Conservation (phyloP, 1,140 invertebrate genomes). For the Trichonephila clavata region DNA sequence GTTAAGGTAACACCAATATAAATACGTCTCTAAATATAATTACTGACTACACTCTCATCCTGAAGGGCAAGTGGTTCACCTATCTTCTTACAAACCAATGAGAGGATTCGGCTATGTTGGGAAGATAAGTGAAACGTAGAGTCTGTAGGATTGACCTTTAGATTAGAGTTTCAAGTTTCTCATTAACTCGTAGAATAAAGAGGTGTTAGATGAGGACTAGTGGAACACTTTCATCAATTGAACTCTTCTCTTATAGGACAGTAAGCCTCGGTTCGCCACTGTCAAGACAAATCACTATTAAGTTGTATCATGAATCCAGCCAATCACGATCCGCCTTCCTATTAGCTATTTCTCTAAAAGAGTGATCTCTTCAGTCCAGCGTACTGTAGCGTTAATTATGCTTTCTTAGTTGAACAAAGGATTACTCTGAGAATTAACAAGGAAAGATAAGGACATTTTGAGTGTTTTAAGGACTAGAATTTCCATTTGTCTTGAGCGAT, state of each 20-base stretch:
- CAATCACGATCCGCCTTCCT: neutral
- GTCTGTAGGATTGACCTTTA: neutral
- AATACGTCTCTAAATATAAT: neutral
- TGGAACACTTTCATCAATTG: slow-evolving; percentile 22
- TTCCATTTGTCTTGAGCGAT: neutral
- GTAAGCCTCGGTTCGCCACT: neutral
- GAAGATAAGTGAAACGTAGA: neutral
- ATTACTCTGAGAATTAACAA: neutral
- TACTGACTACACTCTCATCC: neutral
- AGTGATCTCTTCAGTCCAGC: neutral
- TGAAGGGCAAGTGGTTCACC: neutral
- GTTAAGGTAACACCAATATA: neutral
- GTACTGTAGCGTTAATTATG: slow-evolving; percentile 16
- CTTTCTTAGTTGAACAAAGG: slow-evolving; percentile 25
- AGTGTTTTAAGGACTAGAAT: neutral
- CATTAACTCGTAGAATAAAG: slow-evolving; percentile 40
- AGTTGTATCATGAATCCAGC: slow-evolving; percentile 27
- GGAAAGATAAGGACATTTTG: neutral
- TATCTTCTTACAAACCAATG: slow-evolving; percentile 11
- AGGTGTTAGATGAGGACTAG: slow-evolving; percentile 16
- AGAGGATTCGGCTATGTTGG: neutral
- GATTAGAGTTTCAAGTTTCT: slow-evolving; percentile 17
- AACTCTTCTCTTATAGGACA: neutral
- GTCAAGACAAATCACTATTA: slow-evolving; percentile 21
- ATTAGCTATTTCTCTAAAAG: neutral